Conservation (phyloP, 2,888 invertebrate genomes). For the Xestia sexstrigata region DNA sequence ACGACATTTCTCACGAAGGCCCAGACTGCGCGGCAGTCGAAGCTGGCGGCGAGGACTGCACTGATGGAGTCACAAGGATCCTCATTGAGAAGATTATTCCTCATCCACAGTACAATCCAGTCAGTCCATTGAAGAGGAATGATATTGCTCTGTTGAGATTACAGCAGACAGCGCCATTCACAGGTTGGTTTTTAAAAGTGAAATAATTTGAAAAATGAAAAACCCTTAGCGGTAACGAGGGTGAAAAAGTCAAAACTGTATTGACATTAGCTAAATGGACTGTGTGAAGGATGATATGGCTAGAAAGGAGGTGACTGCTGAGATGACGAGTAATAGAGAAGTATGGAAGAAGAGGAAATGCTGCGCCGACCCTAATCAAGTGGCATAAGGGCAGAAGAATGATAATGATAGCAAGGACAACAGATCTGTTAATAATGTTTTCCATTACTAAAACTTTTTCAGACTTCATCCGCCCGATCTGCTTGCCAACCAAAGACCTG, state of each 20-base stretch:
- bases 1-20: constrained; percentile 78
- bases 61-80: constrained; percentile 79
- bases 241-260: neutral
- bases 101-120: constrained; percentile 81
- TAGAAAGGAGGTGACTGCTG: too few species aligned
- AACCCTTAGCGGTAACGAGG: neutral
- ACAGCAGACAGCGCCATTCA: constrained; percentile 63
- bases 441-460: constrained; percentile 10
- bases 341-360: too few species aligned
- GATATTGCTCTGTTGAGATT: constrained; percentile 89
- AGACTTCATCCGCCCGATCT: constrained; percentile 66
- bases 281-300: too few species aligned
- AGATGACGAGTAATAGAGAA: too few species aligned
- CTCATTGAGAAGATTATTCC: constrained; percentile 78
- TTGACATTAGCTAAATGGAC: neutral
- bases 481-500: constrained; percentile 56
- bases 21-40: constrained; percentile 80
- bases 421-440: neutral
- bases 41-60: constrained; percentile 81
- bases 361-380: too few species aligned
- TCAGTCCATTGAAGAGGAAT: constrained; percentile 62
- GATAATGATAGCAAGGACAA: neutral
- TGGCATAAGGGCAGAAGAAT: too few species aligned
- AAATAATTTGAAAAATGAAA: neutral
- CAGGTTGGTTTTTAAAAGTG: constrained; percentile 47